Base-by-base conservation (phyloP, 1,140 invertebrate species). In the Heliconius congener region DNA sequence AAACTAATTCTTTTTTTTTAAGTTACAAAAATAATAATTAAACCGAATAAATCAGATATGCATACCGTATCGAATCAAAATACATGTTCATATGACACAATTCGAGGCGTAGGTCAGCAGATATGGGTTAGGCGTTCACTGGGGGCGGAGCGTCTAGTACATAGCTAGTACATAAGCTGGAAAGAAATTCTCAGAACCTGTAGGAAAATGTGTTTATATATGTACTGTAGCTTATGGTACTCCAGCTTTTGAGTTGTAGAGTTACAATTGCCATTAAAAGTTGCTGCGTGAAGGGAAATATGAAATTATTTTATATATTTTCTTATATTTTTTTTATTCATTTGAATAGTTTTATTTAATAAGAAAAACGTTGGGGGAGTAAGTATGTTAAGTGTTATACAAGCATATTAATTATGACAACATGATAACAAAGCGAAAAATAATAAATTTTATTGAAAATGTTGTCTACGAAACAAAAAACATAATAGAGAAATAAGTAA, bases 101-200 rank as follows among this genome's bases (percentile, higher is more conserved):
- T 71, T 77, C 76, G 70, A 77, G 85, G 82, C 85, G 83, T 82
- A 84, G 88, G 87, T 89, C 88, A 88, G 78, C 81, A 84, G 91
- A 91, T 93, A 87, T 92, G 89, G 90, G 91, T 90, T 92, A 91
- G 85, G 84, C 87, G 89, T 90, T 82, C 88, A 88, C 84, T 86
- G 84, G 73, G 86, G 86, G 87, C 86, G 87, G 88, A 80, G 88
- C 85, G 70, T 76, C 42, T 81, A 81, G 76, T 79, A 83, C 83
- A 87, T 82, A 87, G 74, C 74, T 72, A 30, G 78, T 88, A 88
- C 85, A 82, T 88, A 84, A 75, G 60, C 71, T 83, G 55, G 82
- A 85, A 79, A 80, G 83, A 86, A 88, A 88, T 85, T 83, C 82
- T 81, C 72, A 83, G 85, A 82, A 81, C 80, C 80, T 83, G 76